Percentiles rank a stretch among this genome's conserved stretches.
phyloP scores from a whole-genome alignment of 1,140 invertebrate species.

The Drosophila paulistorum region DNA sequence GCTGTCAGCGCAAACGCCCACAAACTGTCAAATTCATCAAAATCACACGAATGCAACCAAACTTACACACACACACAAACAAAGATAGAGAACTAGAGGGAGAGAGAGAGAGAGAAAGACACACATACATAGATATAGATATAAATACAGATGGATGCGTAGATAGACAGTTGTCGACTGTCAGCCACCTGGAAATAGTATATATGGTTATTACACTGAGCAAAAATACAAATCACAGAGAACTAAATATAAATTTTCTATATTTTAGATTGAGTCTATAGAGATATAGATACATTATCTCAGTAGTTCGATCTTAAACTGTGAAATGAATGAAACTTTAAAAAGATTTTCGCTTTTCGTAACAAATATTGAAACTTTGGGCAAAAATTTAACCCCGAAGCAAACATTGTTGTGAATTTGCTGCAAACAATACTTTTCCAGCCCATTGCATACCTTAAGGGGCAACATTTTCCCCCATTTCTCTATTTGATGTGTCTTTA shows the following conservation, averaged over 20 bases:
- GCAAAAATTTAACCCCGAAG: no score
- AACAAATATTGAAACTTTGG: no score
- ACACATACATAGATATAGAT: slow-evolving; percentile 6
- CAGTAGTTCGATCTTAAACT: no score
- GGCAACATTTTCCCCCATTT: no score
- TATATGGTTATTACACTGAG: slow-evolving; percentile 9
- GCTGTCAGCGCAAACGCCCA: slow-evolving; percentile 81
- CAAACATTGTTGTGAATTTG: no score
- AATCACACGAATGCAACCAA: slow-evolving; percentile 76
- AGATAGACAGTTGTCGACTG: slow-evolving; percentile 63
- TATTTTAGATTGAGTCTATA: neutral
- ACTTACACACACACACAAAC: slow-evolving; percentile 25
- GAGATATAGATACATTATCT: no score
- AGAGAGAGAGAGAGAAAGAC: slow-evolving; percentile 6
- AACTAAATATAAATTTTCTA: neutral
- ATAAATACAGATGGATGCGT: slow-evolving; percentile 42
- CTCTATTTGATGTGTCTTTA: no score
- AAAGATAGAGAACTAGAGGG: neutral
- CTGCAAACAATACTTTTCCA: no score
- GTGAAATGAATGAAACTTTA: no score
- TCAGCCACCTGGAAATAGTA: slow-evolving; percentile 67
- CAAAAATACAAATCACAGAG: neutral
- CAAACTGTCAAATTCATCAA: slow-evolving; percentile 82
- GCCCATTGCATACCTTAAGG: no score
- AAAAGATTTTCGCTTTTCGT: no score